Evolutionary conservation across 2,888 invertebrate genomes (phyloP).

Genomic region (Lasioglossum figueresi): DNA sequence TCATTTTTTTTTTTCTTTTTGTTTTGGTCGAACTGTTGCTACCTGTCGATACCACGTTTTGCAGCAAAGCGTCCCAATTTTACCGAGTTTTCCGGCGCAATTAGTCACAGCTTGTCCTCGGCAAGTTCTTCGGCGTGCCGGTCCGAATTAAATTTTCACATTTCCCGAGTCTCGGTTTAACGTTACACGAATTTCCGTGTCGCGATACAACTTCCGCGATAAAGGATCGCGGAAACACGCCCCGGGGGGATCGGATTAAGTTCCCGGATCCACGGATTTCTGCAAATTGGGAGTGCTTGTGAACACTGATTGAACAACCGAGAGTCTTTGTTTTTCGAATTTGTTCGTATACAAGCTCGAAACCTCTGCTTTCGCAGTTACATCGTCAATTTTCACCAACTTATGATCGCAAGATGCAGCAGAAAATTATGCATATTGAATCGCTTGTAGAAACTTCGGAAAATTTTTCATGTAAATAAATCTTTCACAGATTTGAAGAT

Average conservation of each 20-base stretch:
- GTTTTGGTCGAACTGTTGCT: background rate
- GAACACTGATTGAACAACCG: background rate
- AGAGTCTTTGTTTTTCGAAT: background rate
- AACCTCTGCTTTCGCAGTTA: no score
- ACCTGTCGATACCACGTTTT: background rate
- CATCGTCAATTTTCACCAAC: no score
- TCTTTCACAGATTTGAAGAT: no score
- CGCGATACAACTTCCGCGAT: background rate
- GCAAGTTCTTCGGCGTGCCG: conserved; percentile 1
- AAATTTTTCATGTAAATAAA: no score
- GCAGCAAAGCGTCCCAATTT: conserved; percentile 22
- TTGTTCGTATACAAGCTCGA: no score
- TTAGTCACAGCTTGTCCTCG: conserved; percentile 33
- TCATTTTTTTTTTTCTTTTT: background rate
- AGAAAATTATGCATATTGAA: no score
- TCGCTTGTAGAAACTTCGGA: no score
- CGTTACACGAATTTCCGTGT: conserved; percentile 26
- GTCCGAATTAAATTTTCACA: conserved; percentile 24
- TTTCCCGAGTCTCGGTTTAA: conserved; percentile 10
- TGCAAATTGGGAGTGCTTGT: background rate
- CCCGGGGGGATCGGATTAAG: background rate
- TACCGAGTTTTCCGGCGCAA: conserved; percentile 24
- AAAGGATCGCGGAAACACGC: background rate
- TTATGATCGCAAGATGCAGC: no score
- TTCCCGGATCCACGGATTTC: background rate